These are phyloP conservation scores for Calidris pygmaea DNA, from an alignment of 2,113 vertebrate genomes.

Conservation along the genomic window DNA sequence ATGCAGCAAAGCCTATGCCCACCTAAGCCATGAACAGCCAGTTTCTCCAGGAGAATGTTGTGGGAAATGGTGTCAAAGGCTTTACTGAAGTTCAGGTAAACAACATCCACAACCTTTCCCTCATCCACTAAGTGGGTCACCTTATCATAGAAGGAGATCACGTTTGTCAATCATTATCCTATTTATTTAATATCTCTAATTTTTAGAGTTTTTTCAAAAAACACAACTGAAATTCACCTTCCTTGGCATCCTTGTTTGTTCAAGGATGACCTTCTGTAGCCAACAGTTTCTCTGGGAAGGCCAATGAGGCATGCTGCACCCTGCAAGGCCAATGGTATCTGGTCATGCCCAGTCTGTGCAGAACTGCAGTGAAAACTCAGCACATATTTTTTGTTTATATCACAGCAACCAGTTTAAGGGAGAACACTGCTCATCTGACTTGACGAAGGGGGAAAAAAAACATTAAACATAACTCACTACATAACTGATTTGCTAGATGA, in stretches of 20 bases:
- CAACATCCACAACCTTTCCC: neutral
- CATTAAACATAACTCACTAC: neutral
- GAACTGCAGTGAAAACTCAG: neutral
- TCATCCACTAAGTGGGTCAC: neutral
- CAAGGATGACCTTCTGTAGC: neutral
- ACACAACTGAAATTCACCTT: neutral
- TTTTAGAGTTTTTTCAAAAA: neutral
- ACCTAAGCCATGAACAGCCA: neutral
- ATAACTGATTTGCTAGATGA: neutral
- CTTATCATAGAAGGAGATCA: neutral
- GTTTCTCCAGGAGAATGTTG: neutral
- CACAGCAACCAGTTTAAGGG: neutral
- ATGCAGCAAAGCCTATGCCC: neutral
- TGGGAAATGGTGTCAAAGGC: neutral
- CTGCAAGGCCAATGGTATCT: neutral
- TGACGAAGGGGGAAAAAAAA: neutral
- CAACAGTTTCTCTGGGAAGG: neutral
- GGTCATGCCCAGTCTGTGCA: neutral
- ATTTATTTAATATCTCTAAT: neutral
- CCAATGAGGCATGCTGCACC: neutral
- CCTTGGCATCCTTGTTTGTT: neutral
- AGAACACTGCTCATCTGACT: neutral
- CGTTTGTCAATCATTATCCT: neutral
- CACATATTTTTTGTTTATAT: neutral
- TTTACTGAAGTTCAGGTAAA: neutral